phyloP scores from a whole-genome alignment of 2,888 invertebrate species.

The Chymomyza procnemis region DNA sequence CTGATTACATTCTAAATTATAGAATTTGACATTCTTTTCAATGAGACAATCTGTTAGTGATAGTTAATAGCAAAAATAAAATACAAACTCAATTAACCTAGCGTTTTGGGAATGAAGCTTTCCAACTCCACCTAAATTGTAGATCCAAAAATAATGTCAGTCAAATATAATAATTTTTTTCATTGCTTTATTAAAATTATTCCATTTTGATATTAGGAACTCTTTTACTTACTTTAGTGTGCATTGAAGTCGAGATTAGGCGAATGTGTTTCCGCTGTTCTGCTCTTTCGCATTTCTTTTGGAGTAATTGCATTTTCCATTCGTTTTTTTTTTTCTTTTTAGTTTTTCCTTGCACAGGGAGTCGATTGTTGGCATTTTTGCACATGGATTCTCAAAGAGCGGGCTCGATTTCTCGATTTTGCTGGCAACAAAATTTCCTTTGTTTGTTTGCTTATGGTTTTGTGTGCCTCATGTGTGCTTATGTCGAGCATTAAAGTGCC shows the following conservation, averaged over 20 bases:
- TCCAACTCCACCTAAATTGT: too few relatives aligned
- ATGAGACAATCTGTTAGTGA: too few relatives aligned
- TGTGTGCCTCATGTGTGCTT: conserved; percentile 16
- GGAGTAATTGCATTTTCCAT: conserved; percentile 5
- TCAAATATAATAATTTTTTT: too few relatives aligned
- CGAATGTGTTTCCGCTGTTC: neutral
- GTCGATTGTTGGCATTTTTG: neutral
- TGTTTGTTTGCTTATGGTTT: neutral
- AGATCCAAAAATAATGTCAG: too few relatives aligned
- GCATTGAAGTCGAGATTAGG: neutral
- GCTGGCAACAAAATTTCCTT: neutral
- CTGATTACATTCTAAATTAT: too few relatives aligned
- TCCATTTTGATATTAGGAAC: too few relatives aligned
- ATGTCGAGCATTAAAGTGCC: conserved; percentile 38
- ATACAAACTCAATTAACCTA: too few relatives aligned
- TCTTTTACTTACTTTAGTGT: neutral
- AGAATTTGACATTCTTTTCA: too few relatives aligned
- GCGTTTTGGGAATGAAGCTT: too few relatives aligned
- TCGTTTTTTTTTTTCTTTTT: conserved; percentile 8
- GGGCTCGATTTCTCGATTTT: neutral
- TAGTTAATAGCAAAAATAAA: too few relatives aligned
- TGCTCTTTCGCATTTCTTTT: neutral
- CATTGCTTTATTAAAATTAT: too few relatives aligned
- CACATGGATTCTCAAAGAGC: neutral
- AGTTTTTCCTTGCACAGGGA: conserved; percentile 6